Conservation (phyloP, 2,113 vertebrate genomes). For the Raja brachyura region DNA sequence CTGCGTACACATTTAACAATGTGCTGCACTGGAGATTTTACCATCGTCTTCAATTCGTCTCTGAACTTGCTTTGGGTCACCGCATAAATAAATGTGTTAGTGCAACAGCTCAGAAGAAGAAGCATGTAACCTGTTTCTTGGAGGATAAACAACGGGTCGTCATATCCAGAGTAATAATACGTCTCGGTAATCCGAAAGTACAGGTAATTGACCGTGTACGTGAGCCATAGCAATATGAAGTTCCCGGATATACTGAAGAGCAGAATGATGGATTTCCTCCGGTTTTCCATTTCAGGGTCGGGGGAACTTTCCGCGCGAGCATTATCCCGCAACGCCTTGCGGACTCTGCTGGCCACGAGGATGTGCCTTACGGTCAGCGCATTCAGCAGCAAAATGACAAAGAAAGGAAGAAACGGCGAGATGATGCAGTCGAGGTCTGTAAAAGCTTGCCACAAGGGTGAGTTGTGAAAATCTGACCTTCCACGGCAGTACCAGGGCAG, state of each 20-base stretch:
- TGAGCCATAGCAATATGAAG: background rate
- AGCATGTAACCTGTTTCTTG: background rate
- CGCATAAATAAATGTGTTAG: background rate
- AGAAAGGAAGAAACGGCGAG: background rate
- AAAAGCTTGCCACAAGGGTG: background rate
- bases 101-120: background rate
- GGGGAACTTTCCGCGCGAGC: background rate
- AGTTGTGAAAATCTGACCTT: background rate
- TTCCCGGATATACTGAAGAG: background rate
- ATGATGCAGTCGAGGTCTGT: background rate
- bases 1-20: too few species aligned
- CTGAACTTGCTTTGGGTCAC: background rate
- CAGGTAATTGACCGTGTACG: background rate
- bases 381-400: background rate
- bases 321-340: background rate
- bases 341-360: background rate
- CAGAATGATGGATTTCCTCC: background rate
- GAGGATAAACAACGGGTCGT: background rate
- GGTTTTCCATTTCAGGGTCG: background rate
- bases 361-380: background rate
- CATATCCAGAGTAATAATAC: background rate
- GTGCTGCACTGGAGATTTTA: too few species aligned
- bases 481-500: background rate
- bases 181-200: background rate
- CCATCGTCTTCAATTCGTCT: background rate